Evolutionary conservation across 2,113 vertebrate species (phyloP), one percentile per base, ranked within the genome.

Genomic region (Lophura nycthemera): DNA sequence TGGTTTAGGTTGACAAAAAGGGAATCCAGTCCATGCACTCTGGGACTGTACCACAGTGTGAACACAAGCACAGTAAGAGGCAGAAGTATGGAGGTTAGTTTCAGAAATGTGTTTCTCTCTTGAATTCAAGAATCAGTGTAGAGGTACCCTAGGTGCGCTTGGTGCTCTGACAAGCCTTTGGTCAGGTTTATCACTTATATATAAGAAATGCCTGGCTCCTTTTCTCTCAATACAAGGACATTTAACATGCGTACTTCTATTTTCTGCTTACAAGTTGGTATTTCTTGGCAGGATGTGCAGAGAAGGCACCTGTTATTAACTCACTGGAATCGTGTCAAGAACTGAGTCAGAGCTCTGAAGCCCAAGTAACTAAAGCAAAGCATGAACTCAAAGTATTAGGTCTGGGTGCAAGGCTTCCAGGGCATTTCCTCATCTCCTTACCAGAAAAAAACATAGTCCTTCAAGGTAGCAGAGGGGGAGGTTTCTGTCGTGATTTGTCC

Each of bases 281-380:
- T 95, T 82, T 92, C 84, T 95, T 95, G 93, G 78, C 50, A 95
- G 74, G 92, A 80, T 2, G 40, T 30, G 86, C 54, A 65, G 66
- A 79, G 32, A 32, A 89, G 56, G 22, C 57, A 94, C 74, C 86
- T 92, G 56, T 83, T 95, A 72, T 61, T 93, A 89, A 64, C 60
- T 71, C 72, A 73, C 71, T 88, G 88, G 56, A 89, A 67, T 81
- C 50, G 19, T 36, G 13, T 92, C 84, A 96, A 88, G 83, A 90
- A 81, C 81, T 64, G 80, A 93, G 63, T 74, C 89, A 88, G 52
- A 84, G 60, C n/a, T 66, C 85, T 79, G 78, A 83, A 86, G 42
- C 19, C 42, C 47, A 50, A 83, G 69, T 25, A 92, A 72, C 56
- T 19, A 67, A 75, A 22, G 60, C 78, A 89, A 76, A 83, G 15